Evolutionary conservation across 2,888 invertebrate genomes (phyloP), one percentile per base, ranked within the genome.

Genomic region (Tetragnatha montana): DNA sequence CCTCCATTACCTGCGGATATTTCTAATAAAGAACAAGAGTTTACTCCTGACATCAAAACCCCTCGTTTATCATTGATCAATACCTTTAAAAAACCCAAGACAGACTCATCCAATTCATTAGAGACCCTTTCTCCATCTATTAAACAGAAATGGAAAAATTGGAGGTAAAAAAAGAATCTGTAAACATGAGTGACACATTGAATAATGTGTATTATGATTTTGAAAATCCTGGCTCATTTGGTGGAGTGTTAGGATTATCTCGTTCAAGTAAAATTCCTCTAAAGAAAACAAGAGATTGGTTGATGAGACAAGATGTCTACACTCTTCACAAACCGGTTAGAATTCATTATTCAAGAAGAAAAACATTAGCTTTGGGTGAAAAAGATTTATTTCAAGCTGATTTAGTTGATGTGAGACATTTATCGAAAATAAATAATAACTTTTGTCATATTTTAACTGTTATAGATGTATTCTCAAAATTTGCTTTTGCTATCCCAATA

Each of bases 401-500:
- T 79, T 74, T 92, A 14, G 91, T 91, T 14, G 92, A 92, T 81
- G 83, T 92, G 85, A 21, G 75, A 68, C 12, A 73, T 3, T 88
- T 78, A 21, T 14, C 76, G n/a, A 74, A 80, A 17, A 0, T 85
- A 12, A 92, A 92, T 83, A 89, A 92, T 47, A 92, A 91, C 0
- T 87, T 84, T 68, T 88, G 76, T 10, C 92, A 91, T 89, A 81
- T 92, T 69, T 81, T 92, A 14, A 92, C 91, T 1, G 73, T 84
- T n/a, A 92, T 92, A 12, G 92, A 92, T 90, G 85, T 91, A 7
- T 92, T 92, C 35, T 91, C 91, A 19, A 92, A 91, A 81, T 91
- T 86, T 78, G 92, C 92, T 3, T 92, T 91, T 90, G 92, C 87
- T 0, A 74, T 91, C 1, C 91, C 92, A 10, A 35, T 92, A n/a